Evolutionary conservation across 2,888 invertebrate genomes (phyloP), one percentile per base, ranked within the genome.

Genomic region (Ganaspis brasiliensis): DNA sequence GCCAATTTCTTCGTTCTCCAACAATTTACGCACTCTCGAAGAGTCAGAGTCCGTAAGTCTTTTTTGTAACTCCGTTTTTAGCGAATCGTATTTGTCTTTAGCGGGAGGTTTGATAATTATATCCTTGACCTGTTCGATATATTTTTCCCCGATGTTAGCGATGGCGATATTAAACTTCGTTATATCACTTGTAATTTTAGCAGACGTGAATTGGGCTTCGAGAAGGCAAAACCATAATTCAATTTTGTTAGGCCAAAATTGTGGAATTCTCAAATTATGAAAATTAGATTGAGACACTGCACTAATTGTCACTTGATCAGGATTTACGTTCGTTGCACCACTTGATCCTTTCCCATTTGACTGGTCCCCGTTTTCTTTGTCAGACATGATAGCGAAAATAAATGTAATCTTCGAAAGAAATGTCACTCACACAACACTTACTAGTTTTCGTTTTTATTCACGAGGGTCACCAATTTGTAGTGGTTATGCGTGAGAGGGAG

Each of bases 91-190:
- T 16, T 76, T 75, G 0, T 16, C 63, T 0, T 5, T 4, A 16
- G 10, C 59, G 0, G 72, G 73, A 0, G 77, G 76, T 1, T 74
- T 57, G 1, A 72, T 26, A 1, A 77, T 49, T 1, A 78, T 26
- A 31, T 77, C 74, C 1, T 74, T 57, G 0, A 79, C 49, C n/a
- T 76, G 59, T 4, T 67, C 61, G 0, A 79, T 12, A 2, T 75
- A 19, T 1, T 55, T 55, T 1, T 72, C 67, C 0, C 78, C 77
- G 3, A 76, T 26, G 12, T 52, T 55, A 5, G 55, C 21, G 0
- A 78, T 52, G 1, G 74, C 9, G 19, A 73, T 31, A 5, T 73
- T 59, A 16, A 56, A 79, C 31, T 79, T 79, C 0, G 52, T 76
- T 2, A 49, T 55, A 12, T 81, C 79, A 0, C 16, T 19, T 0